phyloP scores from a whole-genome alignment of 2,113 vertebrate species.

The Orycteropus afer region DNA sequence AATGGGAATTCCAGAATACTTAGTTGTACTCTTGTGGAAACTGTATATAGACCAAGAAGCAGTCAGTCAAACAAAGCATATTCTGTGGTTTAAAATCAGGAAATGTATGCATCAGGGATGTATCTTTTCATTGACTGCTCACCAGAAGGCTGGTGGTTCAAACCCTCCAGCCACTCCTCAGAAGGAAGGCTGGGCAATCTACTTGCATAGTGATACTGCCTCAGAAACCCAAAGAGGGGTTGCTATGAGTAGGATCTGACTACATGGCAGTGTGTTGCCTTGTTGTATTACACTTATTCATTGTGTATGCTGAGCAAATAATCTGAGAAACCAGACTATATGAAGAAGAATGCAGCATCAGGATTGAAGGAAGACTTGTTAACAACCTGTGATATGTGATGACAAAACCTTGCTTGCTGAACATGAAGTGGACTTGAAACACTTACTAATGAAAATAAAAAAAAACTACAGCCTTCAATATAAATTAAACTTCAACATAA shows the following conservation, averaged over 20 bases:
- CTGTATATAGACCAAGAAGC: neutral
- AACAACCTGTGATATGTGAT: too few species aligned
- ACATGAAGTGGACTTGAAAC: neutral
- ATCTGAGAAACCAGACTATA: neutral
- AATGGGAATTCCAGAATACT: neutral
- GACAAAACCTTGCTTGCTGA: neutral
- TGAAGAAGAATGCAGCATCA: neutral
- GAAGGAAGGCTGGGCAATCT: too few species aligned
- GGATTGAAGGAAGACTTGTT: neutral
- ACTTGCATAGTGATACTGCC: too few species aligned
- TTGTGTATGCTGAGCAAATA: neutral
- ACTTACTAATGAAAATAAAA: neutral
- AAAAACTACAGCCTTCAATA: neutral
- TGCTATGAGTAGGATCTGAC: too few species aligned
- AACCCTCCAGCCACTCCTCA: too few species aligned
- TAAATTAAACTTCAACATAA: neutral
- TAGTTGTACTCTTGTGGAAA: neutral
- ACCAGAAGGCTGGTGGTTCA: too few species aligned
- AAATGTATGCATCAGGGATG: neutral
- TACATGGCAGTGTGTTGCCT: too few species aligned
- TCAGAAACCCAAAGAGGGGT: too few species aligned
- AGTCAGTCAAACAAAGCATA: neutral
- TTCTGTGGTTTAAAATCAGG: neutral
- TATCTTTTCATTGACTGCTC: neutral
- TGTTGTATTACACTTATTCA: too few species aligned